Evolutionary conservation across 2,888 invertebrate species (phyloP).

Genomic region (Lasioglossum marginatum): DNA sequence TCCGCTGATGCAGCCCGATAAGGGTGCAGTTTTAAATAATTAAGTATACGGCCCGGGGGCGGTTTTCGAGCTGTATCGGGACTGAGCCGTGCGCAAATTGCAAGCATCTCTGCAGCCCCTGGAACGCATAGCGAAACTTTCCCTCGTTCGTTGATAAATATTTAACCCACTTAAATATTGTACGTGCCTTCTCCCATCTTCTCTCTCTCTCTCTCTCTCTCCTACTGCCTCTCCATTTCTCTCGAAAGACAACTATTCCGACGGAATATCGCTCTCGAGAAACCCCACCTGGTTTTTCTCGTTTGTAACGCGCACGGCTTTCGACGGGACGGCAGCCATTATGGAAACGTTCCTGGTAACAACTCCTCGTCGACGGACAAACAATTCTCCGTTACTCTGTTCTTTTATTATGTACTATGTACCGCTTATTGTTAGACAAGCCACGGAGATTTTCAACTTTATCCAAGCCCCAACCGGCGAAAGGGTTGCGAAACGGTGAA

Average conservation of each 20-base stretch:
- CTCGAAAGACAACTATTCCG: constrained; percentile 17
- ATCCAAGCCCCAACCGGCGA: background rate
- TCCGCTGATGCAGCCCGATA: constrained; percentile 55
- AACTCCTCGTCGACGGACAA: constrained; percentile 3
- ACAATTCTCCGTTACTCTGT: background rate
- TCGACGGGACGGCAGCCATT: background rate
- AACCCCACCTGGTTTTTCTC: background rate
- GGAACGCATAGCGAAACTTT: constrained; percentile 36
- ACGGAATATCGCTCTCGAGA: background rate
- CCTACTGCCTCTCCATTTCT: background rate
- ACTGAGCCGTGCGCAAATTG: constrained; percentile 34
- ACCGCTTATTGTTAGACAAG: background rate
- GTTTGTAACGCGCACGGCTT: background rate
- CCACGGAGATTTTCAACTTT: background rate
- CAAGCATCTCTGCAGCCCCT: constrained; percentile 38
- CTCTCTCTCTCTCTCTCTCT: background rate
- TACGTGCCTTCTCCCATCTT: background rate
- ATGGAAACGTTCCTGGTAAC: background rate
- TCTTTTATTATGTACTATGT: background rate
- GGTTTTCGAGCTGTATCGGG: constrained; percentile 36
- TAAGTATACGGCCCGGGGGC: constrained; percentile 42
- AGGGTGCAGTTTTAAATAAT: constrained; percentile 56
- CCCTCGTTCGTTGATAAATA: constrained; percentile 53
- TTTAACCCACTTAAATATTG: constrained; percentile 48
- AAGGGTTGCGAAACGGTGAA: background rate